phyloP scores from a whole-genome alignment of 1,140 invertebrate species.

The Harlomillsia oculata region DNA sequence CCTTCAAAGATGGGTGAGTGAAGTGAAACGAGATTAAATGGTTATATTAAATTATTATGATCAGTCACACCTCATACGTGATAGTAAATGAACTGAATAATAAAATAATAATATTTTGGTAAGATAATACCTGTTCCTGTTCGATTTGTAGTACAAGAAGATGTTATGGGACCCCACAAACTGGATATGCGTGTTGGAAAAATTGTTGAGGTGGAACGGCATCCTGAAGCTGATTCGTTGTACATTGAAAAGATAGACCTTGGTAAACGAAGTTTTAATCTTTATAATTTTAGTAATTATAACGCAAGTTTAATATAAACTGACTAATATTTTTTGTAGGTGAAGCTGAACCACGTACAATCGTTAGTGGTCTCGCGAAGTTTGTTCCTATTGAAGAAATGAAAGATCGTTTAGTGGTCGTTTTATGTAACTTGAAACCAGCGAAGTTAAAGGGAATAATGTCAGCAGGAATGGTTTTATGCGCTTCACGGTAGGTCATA shows the following conservation, averaged over 20 bases:
- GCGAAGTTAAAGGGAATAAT: constrained; percentile 74
- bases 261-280: constrained; percentile 40
- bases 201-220: constrained; percentile 68
- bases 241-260: constrained; percentile 85
- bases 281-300: background rate
- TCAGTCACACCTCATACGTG: too few species aligned
- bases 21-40: background rate
- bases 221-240: constrained; percentile 81
- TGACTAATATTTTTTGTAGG: constrained; percentile 47
- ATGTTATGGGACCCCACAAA: constrained; percentile 58
- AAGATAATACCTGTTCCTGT: background rate
- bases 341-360: constrained; percentile 65
- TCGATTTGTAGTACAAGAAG: constrained; percentile 39
- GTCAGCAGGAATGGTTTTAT: constrained; percentile 82
- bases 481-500: constrained; percentile 64
- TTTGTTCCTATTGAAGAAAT: constrained; percentile 74
- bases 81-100: too few species aligned
- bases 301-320: background rate
- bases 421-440: constrained; percentile 81
- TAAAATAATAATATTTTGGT: background rate
- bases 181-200: constrained; percentile 88
- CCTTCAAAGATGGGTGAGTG: constrained; percentile 51
- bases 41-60: too few species aligned
- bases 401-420: constrained; percentile 62
- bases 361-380: constrained; percentile 56